Evolutionary conservation across 2,888 invertebrate genomes (phyloP).

Genomic region (Parapristionchus giblindavisi): DNA sequence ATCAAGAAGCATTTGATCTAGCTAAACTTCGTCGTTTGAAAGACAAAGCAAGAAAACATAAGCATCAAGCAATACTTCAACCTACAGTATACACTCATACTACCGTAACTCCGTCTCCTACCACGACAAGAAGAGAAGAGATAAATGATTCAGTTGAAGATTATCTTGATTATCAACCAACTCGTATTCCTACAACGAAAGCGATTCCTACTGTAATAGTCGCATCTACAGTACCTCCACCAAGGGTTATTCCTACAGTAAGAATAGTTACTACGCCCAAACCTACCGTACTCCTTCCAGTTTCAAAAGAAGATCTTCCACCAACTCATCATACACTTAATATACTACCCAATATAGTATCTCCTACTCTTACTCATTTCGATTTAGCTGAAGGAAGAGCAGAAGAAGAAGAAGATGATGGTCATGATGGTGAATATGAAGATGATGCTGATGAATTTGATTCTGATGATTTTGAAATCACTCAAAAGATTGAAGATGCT

Average conservation of each 20-base stretch:
- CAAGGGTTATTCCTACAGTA: too few species aligned
- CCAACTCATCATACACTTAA: slow-evolving; percentile 6
- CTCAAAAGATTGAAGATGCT: slow-evolving; percentile 23
- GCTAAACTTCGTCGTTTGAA: slow-evolving; percentile 10
- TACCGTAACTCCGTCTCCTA: neutral
- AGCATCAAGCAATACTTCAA: neutral
- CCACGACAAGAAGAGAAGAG: neutral
- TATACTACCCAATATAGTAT: neutral
- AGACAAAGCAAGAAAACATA: neutral
- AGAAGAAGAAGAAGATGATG: slow-evolving; percentile 47
- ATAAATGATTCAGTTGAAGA: slow-evolving; percentile 20
- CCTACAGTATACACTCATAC: neutral
- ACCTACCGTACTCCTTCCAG: slow-evolving; percentile 11
- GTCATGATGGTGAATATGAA: slow-evolving; percentile 48
- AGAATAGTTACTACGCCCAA: slow-evolving; percentile 29
- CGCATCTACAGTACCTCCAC: slow-evolving; percentile 7
- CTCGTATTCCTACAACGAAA: too few species aligned
- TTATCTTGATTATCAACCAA: neutral
- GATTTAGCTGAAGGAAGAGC: slow-evolving; percentile 40
- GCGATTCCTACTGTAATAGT: neutral
- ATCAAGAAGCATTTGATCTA: slow-evolving; percentile 29
- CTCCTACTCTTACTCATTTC: neutral
- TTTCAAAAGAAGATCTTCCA: slow-evolving; percentile 12
- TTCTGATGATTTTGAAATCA: slow-evolving; percentile 19
- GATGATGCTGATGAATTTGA: slow-evolving; percentile 51